Conservation (phyloP, 2,113 vertebrate species). For the Phylloscopus trochilus region DNA sequence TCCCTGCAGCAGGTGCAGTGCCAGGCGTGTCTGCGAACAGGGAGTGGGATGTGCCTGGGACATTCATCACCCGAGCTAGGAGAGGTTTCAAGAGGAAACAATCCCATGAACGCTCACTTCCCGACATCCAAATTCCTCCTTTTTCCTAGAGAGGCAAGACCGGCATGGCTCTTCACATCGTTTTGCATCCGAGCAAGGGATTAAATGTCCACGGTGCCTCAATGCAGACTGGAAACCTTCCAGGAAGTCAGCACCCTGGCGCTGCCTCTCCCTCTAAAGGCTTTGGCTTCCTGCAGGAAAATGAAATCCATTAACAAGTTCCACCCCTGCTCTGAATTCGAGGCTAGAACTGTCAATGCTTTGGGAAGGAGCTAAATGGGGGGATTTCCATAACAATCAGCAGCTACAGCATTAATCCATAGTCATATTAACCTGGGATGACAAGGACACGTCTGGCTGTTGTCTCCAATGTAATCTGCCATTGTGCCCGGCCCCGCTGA, state of each 20-base stretch:
- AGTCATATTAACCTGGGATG: slow-evolving; percentile 65
- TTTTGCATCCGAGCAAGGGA: slow-evolving; percentile 38
- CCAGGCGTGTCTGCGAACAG: fast-evolving
- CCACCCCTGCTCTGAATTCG: slow-evolving; percentile 51
- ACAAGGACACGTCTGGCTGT: slow-evolving; percentile 63
- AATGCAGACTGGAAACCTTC: slow-evolving; percentile 1
- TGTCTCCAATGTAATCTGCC: slow-evolving; percentile 42
- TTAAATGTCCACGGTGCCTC: not conserved
- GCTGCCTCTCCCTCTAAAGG: slow-evolving; percentile 26
- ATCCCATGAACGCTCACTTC: not conserved
- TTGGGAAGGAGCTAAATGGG: slow-evolving; percentile 58
- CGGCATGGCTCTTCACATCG: not conserved
- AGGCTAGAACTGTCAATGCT: slow-evolving; percentile 59
- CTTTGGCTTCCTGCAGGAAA: slow-evolving; percentile 55
- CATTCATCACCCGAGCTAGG: not conserved
- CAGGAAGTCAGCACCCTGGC: slow-evolving; percentile 36
- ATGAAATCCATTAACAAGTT: slow-evolving; percentile 64
- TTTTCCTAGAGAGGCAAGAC: not conserved
- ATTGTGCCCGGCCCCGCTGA: slow-evolving; percentile 20
- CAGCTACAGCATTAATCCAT: slow-evolving; percentile 62
- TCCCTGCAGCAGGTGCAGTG: not conserved
- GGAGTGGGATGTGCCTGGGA: not conserved
- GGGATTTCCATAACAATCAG: slow-evolving; percentile 68
- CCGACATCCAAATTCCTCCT: not conserved
- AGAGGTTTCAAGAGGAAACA: not conserved